Evolutionary conservation across 2,797 vertebrate species (phyloP).

Genomic region (Podarcis siculus): DNA sequence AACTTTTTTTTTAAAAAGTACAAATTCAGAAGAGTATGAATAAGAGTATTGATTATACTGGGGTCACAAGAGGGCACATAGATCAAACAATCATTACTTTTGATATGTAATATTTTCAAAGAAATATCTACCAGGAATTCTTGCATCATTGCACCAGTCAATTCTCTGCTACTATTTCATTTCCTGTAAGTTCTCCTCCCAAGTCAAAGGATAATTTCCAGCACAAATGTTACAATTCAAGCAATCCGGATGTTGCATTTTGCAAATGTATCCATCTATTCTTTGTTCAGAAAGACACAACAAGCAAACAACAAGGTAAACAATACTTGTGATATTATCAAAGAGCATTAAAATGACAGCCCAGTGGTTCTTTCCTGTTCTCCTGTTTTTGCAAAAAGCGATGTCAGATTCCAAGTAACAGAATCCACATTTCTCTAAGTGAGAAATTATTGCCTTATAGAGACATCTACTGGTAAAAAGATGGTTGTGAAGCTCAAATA

Average conservation of each 20-base stretch:
- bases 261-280: fast-evolving
- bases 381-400: background rate
- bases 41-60: background rate
- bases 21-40: background rate
- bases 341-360: fast-evolving
- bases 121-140: background rate
- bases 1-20: background rate
- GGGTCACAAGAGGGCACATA: background rate
- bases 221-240: fast-evolving
- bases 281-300: fast-evolving
- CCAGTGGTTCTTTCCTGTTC: slow-evolving; percentile 33
- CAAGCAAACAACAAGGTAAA: fast-evolving
- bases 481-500: slow-evolving; percentile 22
- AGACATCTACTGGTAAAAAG: slow-evolving; percentile 74
- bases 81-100: background rate
- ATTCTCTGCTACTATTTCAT: background rate
- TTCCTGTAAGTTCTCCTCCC: background rate
- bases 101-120: background rate
- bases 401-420: slow-evolving; percentile 51
- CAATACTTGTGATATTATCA: fast-evolving
- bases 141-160: background rate
- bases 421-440: slow-evolving; percentile 2
- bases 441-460: slow-evolving; percentile 70
- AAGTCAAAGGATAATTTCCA: background rate
- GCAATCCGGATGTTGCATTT: fast-evolving